Evolutionary conservation across 2,888 invertebrate species (phyloP).

Genomic region (Alloplasta piceator): DNA sequence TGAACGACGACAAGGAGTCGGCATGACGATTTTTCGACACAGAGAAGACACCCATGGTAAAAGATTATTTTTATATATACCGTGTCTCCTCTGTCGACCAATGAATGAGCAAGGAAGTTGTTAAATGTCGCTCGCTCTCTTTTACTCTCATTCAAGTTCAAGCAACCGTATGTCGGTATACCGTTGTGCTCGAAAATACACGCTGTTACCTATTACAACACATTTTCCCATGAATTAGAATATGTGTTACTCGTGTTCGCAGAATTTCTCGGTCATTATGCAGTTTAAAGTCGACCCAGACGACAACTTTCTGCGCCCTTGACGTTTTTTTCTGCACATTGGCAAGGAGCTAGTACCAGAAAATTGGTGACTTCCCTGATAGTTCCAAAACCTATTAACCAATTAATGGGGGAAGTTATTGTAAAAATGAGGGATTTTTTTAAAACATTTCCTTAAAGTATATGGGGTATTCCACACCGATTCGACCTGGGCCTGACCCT

Average conservation of each 20-base stretch:
- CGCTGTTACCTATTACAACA: conserved; percentile 42
- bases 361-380: too few relatives aligned
- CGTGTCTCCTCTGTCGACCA: conserved; percentile 44
- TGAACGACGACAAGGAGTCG: conserved; percentile 17
- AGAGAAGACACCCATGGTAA: conserved; percentile 39
- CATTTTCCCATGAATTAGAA: conserved; percentile 17
- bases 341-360: too few relatives aligned
- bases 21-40: conserved; percentile 29
- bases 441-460: too few relatives aligned
- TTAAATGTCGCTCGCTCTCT: conserved; percentile 22
- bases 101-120: conserved; percentile 10
- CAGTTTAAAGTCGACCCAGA: too few relatives aligned
- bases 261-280: conserved; percentile 4
- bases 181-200: conserved; percentile 34
- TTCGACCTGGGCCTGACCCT: too few relatives aligned
- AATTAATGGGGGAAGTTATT: too few relatives aligned
- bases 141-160: conserved; percentile 33
- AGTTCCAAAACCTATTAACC: too few relatives aligned
- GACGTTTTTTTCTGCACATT: too few relatives aligned
- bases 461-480: too few relatives aligned
- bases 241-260: not conserved
- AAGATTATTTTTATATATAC: conserved; percentile 36
- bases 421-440: too few relatives aligned
- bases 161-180: conserved; percentile 49
- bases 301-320: too few relatives aligned